Percentiles rank a stretch among this genome's conserved stretches.
phyloP scores from a whole-genome alignment of 2,797 vertebrate species.

The Spinus pinus region DNA sequence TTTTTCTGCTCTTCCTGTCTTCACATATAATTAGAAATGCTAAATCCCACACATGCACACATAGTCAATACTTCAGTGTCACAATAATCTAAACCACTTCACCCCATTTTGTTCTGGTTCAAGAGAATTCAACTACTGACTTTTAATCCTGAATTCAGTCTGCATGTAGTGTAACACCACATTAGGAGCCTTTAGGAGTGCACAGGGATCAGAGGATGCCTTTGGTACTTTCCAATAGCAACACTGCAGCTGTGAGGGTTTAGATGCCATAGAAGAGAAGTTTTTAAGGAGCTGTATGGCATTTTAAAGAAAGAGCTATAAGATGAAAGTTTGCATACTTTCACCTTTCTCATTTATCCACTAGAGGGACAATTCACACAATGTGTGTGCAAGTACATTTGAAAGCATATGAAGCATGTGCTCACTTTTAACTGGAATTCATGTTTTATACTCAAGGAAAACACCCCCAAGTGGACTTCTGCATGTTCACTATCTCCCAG shows the following conservation, averaged over 20 bases:
- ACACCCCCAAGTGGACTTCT: not conserved
- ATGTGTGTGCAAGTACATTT: not conserved
- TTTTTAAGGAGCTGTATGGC: not conserved
- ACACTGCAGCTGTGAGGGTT: not conserved
- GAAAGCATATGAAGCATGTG: not conserved
- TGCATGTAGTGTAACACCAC: not conserved
- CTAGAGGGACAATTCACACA: not conserved
- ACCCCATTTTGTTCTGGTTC: not conserved
- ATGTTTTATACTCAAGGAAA: not conserved
- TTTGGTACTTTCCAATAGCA: not conserved
- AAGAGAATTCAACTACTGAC: not conserved
- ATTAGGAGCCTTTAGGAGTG: not conserved
- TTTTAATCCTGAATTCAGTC: not conserved
- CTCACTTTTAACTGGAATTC: not conserved
- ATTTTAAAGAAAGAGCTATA: not conserved
- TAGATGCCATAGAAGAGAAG: not conserved
- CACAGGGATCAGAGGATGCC: not conserved
- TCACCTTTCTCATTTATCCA: not conserved
- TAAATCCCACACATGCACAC: accelerated
- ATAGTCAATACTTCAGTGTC: not conserved
- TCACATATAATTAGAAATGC: not conserved
- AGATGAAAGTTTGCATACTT: not conserved
- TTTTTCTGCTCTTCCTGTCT: not conserved
- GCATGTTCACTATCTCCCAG: not conserved
- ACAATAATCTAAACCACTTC: not conserved